Evolutionary conservation across 2,113 vertebrate species (phyloP).

Genomic region (Lipophrys pholis): DNA sequence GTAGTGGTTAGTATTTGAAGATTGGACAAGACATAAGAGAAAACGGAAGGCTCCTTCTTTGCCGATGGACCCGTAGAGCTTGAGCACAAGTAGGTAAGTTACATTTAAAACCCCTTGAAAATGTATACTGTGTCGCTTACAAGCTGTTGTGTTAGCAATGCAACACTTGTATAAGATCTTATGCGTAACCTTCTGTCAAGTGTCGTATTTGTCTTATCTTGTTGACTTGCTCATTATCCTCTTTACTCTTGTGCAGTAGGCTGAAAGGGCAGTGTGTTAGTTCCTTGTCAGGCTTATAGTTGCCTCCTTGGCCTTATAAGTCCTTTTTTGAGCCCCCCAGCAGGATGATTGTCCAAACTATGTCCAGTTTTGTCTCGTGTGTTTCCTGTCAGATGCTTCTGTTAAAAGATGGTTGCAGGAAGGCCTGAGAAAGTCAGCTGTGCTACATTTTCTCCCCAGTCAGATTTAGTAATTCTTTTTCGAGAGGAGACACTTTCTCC

Average conservation of each 20-base stretch:
- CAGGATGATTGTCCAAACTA: conserved; percentile 5
- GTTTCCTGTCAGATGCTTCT: neutral
- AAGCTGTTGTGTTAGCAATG: neutral
- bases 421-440: neutral
- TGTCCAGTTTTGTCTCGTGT: neutral
- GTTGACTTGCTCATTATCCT: conserved; percentile 37
- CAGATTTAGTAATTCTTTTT: conserved; percentile 24
- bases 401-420: neutral
- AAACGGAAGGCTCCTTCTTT: conserved; percentile 10
- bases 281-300: conserved; percentile 5
- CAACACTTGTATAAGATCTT: neutral
- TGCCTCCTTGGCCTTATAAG: conserved; percentile 9
- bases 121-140: conserved; percentile 1
- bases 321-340: neutral
- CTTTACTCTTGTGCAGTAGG: conserved; percentile 49
- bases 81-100: conserved; percentile 60
- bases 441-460: neutral
- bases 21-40: conserved; percentile 1
- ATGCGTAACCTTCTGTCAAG: conserved; percentile 1
- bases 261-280: conserved; percentile 37
- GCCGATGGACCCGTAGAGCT: conserved; percentile 21
- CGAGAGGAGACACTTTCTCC: conserved; percentile 14
- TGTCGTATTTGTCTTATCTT: conserved; percentile 31
- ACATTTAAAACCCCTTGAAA: neutral
- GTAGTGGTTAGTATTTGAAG: conserved; percentile 29